Conservation (phyloP, 1,140 invertebrate species). For the Neodiprion fabricii region DNA sequence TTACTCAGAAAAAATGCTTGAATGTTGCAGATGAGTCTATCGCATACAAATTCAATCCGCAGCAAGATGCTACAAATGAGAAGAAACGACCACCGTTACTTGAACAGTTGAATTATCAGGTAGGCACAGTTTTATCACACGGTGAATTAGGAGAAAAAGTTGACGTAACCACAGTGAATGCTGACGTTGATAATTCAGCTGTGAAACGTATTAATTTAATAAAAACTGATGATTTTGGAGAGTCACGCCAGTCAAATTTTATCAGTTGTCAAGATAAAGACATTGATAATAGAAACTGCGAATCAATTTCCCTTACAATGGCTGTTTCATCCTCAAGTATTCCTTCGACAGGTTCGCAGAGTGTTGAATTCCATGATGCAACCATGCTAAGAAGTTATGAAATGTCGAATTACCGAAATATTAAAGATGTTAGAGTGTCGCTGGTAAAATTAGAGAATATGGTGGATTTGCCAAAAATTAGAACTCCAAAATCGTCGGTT, state of each 20-base stretch:
- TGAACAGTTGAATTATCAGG: neutral
- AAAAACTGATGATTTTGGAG: neutral
- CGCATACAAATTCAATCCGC: neutral
- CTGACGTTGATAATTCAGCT: neutral
- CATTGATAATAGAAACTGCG: neutral
- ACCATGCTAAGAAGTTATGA: neutral
- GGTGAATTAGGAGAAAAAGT: neutral
- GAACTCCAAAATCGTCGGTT: neutral
- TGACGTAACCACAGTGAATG: neutral
- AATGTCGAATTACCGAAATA: neutral
- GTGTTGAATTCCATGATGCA: neutral
- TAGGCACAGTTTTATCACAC: conserved; percentile 2
- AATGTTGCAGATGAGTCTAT: neutral
- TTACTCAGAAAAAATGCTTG: neutral
- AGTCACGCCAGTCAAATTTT: neutral
- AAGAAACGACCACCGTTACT: neutral
- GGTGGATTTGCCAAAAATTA: neutral
- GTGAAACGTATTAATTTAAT: neutral
- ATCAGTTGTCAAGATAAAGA: neutral
- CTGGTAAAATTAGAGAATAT: neutral
- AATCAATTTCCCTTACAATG: neutral
- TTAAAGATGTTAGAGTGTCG: neutral
- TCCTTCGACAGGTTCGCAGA: neutral
- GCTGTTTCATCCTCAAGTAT: neutral
- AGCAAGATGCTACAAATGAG: neutral